Conservation (phyloP, 2,113 vertebrate species). For the Panthera uncia region DNA sequence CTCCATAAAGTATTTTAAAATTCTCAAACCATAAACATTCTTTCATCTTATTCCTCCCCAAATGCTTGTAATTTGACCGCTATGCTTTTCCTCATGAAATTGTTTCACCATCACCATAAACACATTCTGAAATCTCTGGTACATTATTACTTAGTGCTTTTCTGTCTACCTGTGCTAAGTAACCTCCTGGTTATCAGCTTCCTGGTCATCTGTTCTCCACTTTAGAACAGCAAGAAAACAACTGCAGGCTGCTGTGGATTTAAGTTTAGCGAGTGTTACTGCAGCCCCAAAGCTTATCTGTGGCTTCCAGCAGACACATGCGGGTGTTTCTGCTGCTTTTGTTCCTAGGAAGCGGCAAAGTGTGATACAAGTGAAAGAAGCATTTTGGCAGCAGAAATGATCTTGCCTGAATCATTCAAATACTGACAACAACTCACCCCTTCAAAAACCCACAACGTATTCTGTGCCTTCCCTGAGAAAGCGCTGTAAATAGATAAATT, state of each 20-base stretch:
- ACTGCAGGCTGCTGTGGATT: neutral
- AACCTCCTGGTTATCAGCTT: neutral
- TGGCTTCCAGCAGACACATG: neutral
- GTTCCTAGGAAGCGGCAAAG: neutral
- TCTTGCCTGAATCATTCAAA: neutral
- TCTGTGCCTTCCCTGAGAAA: neutral
- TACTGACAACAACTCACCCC: neutral
- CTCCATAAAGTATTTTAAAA: neutral
- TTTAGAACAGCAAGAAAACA: neutral
- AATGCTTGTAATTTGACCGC: constrained; percentile 20
- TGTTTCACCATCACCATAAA: neutral
- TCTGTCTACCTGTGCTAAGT: neutral
- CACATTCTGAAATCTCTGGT: neutral
- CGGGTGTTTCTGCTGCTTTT: neutral
- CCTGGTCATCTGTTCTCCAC: neutral
- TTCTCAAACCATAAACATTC: constrained; percentile 6
- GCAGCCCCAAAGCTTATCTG: neutral
- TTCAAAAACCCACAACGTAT: neutral
- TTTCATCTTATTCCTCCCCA: neutral
- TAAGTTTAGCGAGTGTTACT: neutral
- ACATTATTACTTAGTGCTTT: neutral
- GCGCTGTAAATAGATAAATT: neutral
- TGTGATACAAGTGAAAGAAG: constrained; percentile 4
- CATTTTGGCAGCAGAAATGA: neutral
- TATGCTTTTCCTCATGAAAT: neutral